Percentiles rank a stretch among this genome's conserved stretches.
Conservation (phyloP, 2,113 vertebrate species). For the Nothobranchius kuhntae region DNA sequence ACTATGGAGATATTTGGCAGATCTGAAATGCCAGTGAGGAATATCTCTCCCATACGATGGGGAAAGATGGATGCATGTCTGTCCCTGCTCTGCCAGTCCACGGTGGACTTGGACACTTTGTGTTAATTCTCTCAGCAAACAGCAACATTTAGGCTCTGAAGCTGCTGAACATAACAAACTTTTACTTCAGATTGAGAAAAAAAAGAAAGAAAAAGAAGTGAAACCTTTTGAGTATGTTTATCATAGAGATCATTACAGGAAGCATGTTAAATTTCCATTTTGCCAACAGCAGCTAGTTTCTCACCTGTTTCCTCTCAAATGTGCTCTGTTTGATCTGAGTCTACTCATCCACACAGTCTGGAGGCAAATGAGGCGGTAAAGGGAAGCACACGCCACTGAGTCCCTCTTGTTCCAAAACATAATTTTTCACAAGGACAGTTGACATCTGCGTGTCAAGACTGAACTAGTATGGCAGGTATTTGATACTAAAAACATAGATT, state of each 20-base stretch:
- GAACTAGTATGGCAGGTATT: too few species aligned
- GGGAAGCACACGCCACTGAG: conserved; percentile 30
- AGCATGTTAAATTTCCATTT: conserved; percentile 17
- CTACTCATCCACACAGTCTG: conserved; percentile 34
- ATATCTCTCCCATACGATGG: not conserved
- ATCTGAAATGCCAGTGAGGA: conserved; percentile 4
- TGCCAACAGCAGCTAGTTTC: not conserved
- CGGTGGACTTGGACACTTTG: conserved; percentile 52
- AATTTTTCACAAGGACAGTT: conserved; percentile 29
- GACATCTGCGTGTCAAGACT: conserved; percentile 13
- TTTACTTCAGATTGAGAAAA: conserved; percentile 1
- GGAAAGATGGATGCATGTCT: conserved; percentile 37
- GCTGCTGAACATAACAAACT: conserved; percentile 7
- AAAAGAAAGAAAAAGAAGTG: not conserved
- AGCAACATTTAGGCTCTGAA: conserved; percentile 49
- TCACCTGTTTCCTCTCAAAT: not conserved
- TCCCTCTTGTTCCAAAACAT: conserved; percentile 37
- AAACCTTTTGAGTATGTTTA: not conserved
- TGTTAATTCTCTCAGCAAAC: conserved; percentile 76
- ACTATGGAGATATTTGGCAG: not conserved
- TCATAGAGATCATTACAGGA: too few species aligned
- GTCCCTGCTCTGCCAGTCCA: conserved; percentile 32
- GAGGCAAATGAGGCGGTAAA: conserved; percentile 45
- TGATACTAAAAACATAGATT: too few species aligned
- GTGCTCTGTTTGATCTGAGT: conserved; percentile 35